These are phyloP conservation scores for Paramisgurnus dabryanus DNA, from an alignment of 2,113 vertebrate genomes.

Conservation along the genomic window DNA sequence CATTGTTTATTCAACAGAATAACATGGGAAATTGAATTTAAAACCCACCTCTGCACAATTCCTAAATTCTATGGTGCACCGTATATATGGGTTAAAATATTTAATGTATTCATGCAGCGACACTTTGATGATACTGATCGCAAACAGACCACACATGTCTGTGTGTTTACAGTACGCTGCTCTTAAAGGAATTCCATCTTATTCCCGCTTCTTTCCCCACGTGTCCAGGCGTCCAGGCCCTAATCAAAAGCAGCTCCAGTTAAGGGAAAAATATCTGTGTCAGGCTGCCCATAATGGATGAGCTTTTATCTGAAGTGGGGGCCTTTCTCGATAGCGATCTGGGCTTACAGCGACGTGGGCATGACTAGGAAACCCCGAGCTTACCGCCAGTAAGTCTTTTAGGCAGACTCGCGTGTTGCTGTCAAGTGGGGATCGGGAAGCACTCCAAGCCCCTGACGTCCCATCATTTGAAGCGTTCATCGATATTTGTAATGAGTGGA, in stretches of 20 bases:
- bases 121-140: background rate
- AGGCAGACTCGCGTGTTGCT: slow-evolving; percentile 1
- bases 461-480: slow-evolving; percentile 30
- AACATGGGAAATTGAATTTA: slow-evolving; percentile 23
- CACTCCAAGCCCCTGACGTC: slow-evolving; percentile 31
- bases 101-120: slow-evolving; percentile 12
- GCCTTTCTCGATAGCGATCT: slow-evolving; percentile 48
- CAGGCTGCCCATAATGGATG: slow-evolving; percentile 33
- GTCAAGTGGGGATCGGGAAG: slow-evolving; percentile 48
- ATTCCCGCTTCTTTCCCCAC: slow-evolving; percentile 1
- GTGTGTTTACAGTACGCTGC: slow-evolving; percentile 14
- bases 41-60: background rate
- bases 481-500: slow-evolving; percentile 34
- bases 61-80: background rate
- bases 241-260: slow-evolving; percentile 41
- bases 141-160: slow-evolving; percentile 22
- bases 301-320: slow-evolving; percentile 51
- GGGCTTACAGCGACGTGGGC: slow-evolving; percentile 35
- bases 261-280: slow-evolving; percentile 35
- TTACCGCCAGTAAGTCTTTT: slow-evolving; percentile 47
- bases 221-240: background rate
- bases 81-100: background rate
- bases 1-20: slow-evolving; percentile 32
- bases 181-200: slow-evolving; percentile 2
- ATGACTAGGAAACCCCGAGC: slow-evolving; percentile 27